Percentiles rank a stretch among this genome's conserved stretches.
Evolutionary conservation across 2,888 invertebrate genomes (phyloP).

Genomic region (Cosmopolites sordidus): DNA sequence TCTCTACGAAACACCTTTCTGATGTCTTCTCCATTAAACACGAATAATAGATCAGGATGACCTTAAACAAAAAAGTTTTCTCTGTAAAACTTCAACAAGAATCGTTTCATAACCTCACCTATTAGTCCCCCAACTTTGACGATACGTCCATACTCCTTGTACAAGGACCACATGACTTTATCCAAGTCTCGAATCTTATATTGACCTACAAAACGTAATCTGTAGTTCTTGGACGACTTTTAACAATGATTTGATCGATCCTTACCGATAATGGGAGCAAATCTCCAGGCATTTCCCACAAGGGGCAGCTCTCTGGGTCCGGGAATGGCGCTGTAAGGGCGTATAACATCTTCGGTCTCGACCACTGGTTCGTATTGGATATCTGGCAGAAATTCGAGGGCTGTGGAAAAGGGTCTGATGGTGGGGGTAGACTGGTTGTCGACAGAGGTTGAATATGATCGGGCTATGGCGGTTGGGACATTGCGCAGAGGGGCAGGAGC

Average conservation of each 20-base stretch:
- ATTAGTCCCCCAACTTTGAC: slow-evolving; percentile 67
- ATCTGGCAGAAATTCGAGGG: slow-evolving; percentile 35
- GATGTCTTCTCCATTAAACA: slow-evolving; percentile 70
- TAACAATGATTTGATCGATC: no score
- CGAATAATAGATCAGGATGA: slow-evolving; percentile 71
- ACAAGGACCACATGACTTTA: slow-evolving; percentile 57
- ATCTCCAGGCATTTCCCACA: slow-evolving; percentile 77
- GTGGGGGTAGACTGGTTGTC: neutral
- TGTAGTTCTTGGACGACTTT: no score
- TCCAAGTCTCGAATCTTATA: slow-evolving; percentile 57
- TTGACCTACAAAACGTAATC: slow-evolving; percentile 47
- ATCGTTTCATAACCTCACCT: slow-evolving; percentile 18
- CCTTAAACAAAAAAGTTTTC: slow-evolving; percentile 42
- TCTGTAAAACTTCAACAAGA: no score
- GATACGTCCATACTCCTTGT: slow-evolving; percentile 55
- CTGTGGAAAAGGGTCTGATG: slow-evolving; percentile 41
- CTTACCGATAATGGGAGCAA: slow-evolving; percentile 64
- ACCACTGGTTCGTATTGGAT: slow-evolving; percentile 25
- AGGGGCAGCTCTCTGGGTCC: slow-evolving; percentile 71
- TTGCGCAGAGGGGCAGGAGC: neutral
- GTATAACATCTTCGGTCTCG: slow-evolving; percentile 29
- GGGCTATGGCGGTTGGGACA: neutral
- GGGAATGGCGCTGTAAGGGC: slow-evolving; percentile 64
- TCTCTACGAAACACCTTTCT: slow-evolving; percentile 66
- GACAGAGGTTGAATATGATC: neutral